Base-by-base conservation (phyloP, 2,797 vertebrate species). In the Cossypha dichroa region DNA sequence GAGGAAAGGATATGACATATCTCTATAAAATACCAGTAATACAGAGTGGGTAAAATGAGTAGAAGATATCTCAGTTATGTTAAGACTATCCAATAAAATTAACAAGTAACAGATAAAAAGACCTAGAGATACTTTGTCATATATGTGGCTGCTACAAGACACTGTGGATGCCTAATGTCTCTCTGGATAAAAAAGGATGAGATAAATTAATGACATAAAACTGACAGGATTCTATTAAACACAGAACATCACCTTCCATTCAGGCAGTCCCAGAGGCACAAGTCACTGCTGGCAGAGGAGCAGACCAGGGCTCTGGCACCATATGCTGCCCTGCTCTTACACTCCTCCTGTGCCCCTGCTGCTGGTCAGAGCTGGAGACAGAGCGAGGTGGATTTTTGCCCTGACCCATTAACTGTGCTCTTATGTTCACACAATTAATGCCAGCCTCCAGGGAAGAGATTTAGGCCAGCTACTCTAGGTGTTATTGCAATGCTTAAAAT, bases 371-470 rank as follows among this genome's bases (percentile, higher is more conserved):
- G 58, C 0, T 83, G 79, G 45, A 80, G 59, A 10, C 0, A 0
- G 45, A 80, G 22, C 1, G 5, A 31, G 31, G 36, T 60, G 73
- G 54, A 74, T 58, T 85, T 85, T 56, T 90, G 79, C 82, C 64
- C 85, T 94, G 90, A 96, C 81, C 89, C 31, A 45, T 3, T 87
- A 88, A 60, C 36, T 14, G 15, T 72, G 56, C 38, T 91, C 68
- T 90, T 75, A 51, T 90, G 91, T 87, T 96, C 87, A 88, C 38
- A 74, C 48, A 91, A 90, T 85, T 94, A 94, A 62, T 43, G 52
- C 8, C 25, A 83, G 45, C 66, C 85, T 68, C 76, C 4, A 5
- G 85, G 90, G 94, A 90, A 72, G 46, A 54, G 25, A 83, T 94
- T 70, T 46, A 78, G 68, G 56, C 34, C 72, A 85, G 56, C 49